phyloP scores from a whole-genome alignment of 2,113 vertebrate species.

The Bubalus kerabau region DNA sequence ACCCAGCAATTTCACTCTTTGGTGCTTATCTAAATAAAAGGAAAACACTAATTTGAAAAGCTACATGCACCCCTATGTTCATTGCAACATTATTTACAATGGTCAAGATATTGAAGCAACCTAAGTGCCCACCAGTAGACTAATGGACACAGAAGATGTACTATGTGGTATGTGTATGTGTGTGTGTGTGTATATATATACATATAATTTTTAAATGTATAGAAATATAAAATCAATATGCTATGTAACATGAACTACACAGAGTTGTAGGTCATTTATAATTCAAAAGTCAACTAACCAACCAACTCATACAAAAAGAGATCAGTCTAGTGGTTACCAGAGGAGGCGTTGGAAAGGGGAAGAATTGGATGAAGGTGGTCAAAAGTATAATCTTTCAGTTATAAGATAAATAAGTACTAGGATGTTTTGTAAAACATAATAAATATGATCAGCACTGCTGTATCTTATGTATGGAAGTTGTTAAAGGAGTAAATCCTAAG shows the following conservation, averaged over 20 bases:
- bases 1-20: background rate
- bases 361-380: background rate
- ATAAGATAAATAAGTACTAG: background rate
- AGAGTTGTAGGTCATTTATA: background rate
- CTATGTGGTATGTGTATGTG: background rate
- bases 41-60: background rate
- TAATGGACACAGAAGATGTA: background rate
- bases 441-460: background rate
- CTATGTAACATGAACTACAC: background rate
- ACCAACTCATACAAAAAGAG: background rate
- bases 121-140: background rate
- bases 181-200: fast-evolving
- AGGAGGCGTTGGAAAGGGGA: background rate
- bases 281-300: background rate
- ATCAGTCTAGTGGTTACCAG: background rate
- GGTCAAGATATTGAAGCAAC: background rate
- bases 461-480: background rate
- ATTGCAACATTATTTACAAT: background rate
- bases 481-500: background rate
- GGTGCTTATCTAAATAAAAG: background rate
- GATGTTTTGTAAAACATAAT: background rate
- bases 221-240: background rate
- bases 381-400: background rate
- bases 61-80: background rate
- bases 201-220: background rate